These are phyloP conservation scores for Struthidea cinerea DNA, from an alignment of 2,113 vertebrate genomes.

Conservation along the genomic window DNA sequence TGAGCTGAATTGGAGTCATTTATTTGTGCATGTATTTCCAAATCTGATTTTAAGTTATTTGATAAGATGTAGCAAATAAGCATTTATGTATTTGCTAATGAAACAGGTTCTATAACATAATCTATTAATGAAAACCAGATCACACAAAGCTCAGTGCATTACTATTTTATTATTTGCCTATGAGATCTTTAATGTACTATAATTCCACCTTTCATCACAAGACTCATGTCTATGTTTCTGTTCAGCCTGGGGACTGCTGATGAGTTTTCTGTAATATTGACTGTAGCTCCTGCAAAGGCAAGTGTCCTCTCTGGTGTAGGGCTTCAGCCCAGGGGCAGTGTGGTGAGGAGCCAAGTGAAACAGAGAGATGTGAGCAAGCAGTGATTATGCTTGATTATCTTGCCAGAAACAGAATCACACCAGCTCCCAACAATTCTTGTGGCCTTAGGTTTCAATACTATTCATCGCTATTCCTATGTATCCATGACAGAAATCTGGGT, in stretches of 20 bases:
- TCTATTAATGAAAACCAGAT: slow-evolving; percentile 41
- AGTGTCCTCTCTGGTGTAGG: accelerated
- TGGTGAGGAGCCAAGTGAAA: not conserved
- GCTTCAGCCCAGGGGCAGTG: not conserved
- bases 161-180: not conserved
- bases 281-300: not conserved
- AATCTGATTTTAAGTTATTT: not conserved
- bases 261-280: not conserved
- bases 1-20: not conserved
- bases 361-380: not conserved
- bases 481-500: not conserved
- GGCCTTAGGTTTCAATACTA: not conserved
- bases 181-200: not conserved
- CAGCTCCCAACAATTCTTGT: not conserved
- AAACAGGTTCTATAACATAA: not conserved
- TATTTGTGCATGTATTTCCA: not conserved
- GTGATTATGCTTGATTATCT: not conserved
- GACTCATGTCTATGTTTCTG: not conserved
- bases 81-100: slow-evolving; percentile 22
- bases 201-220: slow-evolving; percentile 41
- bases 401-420: not conserved
- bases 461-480: not conserved
- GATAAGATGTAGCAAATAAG: not conserved
- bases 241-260: not conserved
- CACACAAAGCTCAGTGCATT: not conserved